A percentile compares a stretch with the other conserved stretches of the same genome.
These are phyloP conservation scores for Cyprinodon tularosa DNA, from an alignment of 2,113 vertebrate species.

Conservation along the genomic window DNA sequence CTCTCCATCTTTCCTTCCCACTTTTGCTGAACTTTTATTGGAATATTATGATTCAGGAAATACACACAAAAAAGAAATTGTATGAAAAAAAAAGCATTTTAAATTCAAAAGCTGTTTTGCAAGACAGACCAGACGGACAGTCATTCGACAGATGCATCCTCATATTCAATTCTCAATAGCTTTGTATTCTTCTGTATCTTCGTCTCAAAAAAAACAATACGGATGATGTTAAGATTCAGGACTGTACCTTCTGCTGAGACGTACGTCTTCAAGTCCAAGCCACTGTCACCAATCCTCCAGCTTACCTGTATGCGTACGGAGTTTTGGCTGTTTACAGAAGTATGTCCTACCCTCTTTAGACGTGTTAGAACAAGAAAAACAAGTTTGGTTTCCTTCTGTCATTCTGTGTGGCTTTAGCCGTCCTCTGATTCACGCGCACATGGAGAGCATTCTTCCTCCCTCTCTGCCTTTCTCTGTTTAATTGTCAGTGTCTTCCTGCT, in stretches of 20 bases:
- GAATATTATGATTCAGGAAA: background rate
- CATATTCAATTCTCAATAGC: background rate
- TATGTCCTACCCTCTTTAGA: slow-evolving; percentile 58
- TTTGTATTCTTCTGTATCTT: background rate
- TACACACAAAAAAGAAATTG: background rate
- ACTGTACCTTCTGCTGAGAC: slow-evolving; percentile 58
- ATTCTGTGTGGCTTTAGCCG: slow-evolving; percentile 48
- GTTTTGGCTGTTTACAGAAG: slow-evolving; percentile 37
- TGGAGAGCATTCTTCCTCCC: slow-evolving; percentile 9
- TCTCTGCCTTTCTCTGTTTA: slow-evolving; percentile 22
- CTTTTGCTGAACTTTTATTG: background rate
- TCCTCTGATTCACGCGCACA: slow-evolving; percentile 22
- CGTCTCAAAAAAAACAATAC: background rate
- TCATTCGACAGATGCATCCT: slow-evolving; percentile 14
- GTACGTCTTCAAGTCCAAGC: slow-evolving; percentile 30
- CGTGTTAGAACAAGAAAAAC: slow-evolving; percentile 79
- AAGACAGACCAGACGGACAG: background rate
- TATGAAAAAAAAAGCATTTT: background rate
- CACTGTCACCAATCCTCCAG: slow-evolving; percentile 30
- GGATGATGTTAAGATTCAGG: slow-evolving; percentile 5
- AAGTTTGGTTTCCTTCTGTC: slow-evolving; percentile 50
- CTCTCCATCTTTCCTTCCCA: background rate
- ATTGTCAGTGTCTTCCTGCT: slow-evolving; percentile 22
- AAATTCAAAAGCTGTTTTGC: background rate
- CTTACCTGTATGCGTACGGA: slow-evolving; percentile 20